Evolutionary conservation across 2,888 invertebrate genomes (phyloP), one percentile per base, ranked within the genome.

Genomic region (Drosophila siamana): DNA sequence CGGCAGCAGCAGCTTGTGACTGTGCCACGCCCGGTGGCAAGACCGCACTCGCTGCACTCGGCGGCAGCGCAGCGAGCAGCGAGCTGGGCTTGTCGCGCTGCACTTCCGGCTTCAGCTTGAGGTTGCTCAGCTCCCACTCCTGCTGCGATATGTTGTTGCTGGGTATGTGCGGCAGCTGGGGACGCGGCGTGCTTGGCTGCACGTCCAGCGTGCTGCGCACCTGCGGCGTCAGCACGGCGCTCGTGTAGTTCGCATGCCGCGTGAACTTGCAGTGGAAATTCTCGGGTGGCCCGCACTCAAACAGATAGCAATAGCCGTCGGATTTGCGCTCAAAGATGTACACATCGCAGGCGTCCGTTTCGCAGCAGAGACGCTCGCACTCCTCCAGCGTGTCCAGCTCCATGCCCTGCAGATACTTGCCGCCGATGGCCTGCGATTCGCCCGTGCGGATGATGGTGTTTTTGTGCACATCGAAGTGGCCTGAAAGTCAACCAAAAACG

Each of bases 181-280:
- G 89, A 13, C 80, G 86, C 1, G 86, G 80, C 13, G 91, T 91
- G 41, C 88, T 89, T 40, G 61, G 71, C n/a, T n/a, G n/a, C 46
- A 80, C 51, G 38, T 87, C 88, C 6, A 26, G 44, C n/a, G 46
- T 22, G 13, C 55, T 80, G 6, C 79, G 80, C 40, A 75, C 69
- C 67, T 95, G 95, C 26, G 95, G 93, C 52, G 95, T 95, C 77
- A 97, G 93, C 78, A 97, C 95, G 48, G 96, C 97, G 54, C 97
- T 97, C 72, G 96, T 97, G 92, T 97, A 98, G 93, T 97, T 97
- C 52, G 94, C 94, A 92, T 98, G 98, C 67, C 95, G 94, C 1
- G 97, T 97, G 91, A 98, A 98, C 93, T 97, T 97, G 93, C 98
- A 98, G 89, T 97, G 96, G 92, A 98, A 97, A 92, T 97, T 96